A percentile compares a stretch with the other conserved stretches of the same genome.
Conservation (phyloP, 1,140 invertebrate species). For the Drosophila hydei region DNA sequence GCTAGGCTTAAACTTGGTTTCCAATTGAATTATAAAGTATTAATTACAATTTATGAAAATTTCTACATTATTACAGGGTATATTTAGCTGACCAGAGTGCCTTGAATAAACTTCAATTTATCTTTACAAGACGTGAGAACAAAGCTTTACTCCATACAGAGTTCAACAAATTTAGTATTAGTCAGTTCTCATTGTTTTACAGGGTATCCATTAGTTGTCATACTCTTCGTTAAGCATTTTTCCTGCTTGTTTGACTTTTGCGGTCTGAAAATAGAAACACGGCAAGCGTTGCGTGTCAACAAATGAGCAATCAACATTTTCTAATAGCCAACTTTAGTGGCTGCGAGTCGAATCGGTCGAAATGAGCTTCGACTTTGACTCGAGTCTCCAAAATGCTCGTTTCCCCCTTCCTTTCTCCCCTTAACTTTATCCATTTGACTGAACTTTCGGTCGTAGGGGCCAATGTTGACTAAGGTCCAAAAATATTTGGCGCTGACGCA, state of each 20-base stretch:
- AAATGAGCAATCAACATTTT: constrained; percentile 71
- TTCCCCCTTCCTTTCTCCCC: too few relatives aligned
- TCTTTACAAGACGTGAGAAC: too few relatives aligned
- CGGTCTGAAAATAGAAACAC: constrained; percentile 46
- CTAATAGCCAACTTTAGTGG: constrained; percentile 71
- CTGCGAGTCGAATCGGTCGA: constrained; percentile 3
- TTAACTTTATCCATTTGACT: constrained; percentile 23
- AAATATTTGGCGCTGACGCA: constrained; percentile 28
- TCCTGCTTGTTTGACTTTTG: constrained; percentile 21
- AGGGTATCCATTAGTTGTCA: not conserved
- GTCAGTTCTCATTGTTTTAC: not conserved
- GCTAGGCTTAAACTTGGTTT: too few relatives aligned
- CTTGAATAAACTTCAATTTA: too few relatives aligned
- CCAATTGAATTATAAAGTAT: too few relatives aligned
- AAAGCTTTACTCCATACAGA: too few relatives aligned
- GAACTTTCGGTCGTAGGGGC: constrained; percentile 10
- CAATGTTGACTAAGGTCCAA: constrained; percentile 47
- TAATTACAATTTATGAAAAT: too few relatives aligned
- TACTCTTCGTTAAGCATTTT: not conserved
- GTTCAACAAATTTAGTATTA: too few relatives aligned
- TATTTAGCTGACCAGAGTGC: too few relatives aligned
- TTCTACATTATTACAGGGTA: too few relatives aligned
- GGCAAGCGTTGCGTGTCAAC: constrained; percentile 69
- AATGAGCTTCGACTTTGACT: constrained; percentile 45
- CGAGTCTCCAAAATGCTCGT: not conserved